Evolutionary conservation across 2,888 invertebrate species (phyloP), one percentile per base, ranked within the genome.

Genomic region (Nebria brevicollis): DNA sequence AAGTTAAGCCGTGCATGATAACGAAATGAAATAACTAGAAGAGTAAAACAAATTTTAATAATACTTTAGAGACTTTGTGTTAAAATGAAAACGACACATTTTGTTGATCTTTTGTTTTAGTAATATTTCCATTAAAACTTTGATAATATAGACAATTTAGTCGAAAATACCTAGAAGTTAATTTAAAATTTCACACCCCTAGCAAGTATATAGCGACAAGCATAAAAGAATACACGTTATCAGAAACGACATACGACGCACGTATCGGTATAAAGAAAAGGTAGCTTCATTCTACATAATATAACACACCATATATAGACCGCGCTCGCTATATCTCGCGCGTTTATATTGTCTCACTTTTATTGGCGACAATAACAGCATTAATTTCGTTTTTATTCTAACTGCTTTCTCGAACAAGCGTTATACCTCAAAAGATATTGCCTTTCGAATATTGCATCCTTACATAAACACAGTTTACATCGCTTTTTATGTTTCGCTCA

Each of bases 331-430:
- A 73, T 73, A 13, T 41, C 10, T 10, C 25, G 15, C 5, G 41
- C 64, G 75, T 80, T 80, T 80, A 80, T 80, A 43, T 73, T 41
- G 76, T 8, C 11, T 26, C 25, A 66, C 70, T 85, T 86, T 86
- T 86, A 86, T 84, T 85, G 85, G 78, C 82, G 72, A 84, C 85
- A 82, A 86, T 86, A 86, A 86, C 84, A 75, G 20, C 82, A 82
- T 83, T 84, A 84, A 84, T 84, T 84, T 82, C 80, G 82, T 84
- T 85, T 83, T 84, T 83, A 84, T 84, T 84, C 82, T 82, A 77
- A 83, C 80, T 68, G 82, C 54, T 82, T 66, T 82, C 78, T 74
- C 74, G 10, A 26, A 13, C 13, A 3, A 8, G 3, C 8, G 2
- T 11, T 54, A 54, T 34, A 54, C 54, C 54, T 34, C 42, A 73